These are phyloP conservation scores for Heteromormyrus szaboi DNA, from an alignment of 2,797 vertebrate genomes.

Conservation along the genomic window DNA sequence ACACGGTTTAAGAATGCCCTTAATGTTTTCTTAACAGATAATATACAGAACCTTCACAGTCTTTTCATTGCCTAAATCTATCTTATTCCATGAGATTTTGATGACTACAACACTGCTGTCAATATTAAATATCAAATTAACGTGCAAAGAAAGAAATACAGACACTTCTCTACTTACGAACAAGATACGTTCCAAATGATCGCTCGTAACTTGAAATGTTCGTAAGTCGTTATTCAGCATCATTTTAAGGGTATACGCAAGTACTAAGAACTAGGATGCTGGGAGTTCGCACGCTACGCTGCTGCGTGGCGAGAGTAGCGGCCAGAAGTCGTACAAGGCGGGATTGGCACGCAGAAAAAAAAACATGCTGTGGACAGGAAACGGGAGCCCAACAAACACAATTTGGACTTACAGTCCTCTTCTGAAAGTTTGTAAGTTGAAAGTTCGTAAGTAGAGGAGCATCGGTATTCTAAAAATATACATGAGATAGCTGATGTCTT, in stretches of 20 bases:
- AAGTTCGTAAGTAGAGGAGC: not conserved
- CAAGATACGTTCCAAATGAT: no score
- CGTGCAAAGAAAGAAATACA: not conserved
- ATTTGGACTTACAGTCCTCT: not conserved
- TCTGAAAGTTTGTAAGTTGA: not conserved
- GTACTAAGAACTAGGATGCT: not conserved
- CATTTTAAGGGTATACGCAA: not conserved
- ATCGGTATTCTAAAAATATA: not conserved
- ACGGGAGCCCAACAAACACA: no score
- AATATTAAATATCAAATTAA: not conserved
- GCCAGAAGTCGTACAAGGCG: not conserved
- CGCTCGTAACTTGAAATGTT: not conserved
- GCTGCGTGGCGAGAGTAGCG: fast-evolving
- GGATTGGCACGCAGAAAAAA: not conserved
- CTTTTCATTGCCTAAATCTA: not conserved
- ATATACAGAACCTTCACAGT: not conserved
- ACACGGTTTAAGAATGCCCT: not conserved
- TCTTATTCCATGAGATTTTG: not conserved
- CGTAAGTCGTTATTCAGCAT: not conserved
- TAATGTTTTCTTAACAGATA: not conserved
- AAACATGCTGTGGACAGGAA: not conserved
- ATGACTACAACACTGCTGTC: not conserved
- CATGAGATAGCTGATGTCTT: not conserved
- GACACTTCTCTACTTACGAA: not conserved
- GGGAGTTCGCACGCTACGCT: not conserved